phyloP scores from a whole-genome alignment of 2,888 invertebrate species.

The Prosopocoilus inquinatus region DNA sequence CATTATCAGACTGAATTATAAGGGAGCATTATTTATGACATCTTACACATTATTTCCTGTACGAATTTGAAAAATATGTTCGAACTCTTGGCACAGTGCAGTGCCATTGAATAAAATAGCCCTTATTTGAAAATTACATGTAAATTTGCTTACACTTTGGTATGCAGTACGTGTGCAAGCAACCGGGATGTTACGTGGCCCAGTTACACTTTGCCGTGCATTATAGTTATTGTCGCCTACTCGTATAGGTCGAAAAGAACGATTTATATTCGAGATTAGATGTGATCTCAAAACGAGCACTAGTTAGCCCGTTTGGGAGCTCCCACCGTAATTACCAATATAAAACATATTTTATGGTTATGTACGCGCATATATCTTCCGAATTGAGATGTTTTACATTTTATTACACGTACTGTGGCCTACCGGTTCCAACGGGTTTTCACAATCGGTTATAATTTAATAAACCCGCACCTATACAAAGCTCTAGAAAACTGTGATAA shows the following conservation, averaged over 20 bases:
- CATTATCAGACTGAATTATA: too few species aligned
- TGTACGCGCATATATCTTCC: neutral
- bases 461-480: too few species aligned
- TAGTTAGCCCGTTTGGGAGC: constrained; percentile 5
- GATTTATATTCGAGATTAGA: constrained; percentile 16
- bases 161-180: constrained; percentile 11
- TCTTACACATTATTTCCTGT: too few species aligned
- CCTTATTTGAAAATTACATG: neutral
- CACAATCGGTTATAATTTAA: too few species aligned
- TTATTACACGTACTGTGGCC: neutral
- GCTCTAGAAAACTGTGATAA: too few species aligned
- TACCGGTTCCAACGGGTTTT: too few species aligned
- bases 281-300: constrained; percentile 10
- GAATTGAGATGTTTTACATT: constrained; percentile 2
- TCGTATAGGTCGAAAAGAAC: constrained; percentile 11
- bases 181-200: constrained; percentile 3
- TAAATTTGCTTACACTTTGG: constrained; percentile 14
- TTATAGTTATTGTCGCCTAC: constrained; percentile 9
- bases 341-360: neutral
- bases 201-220: constrained; percentile 4
- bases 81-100: too few species aligned
- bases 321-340: constrained; percentile 1
- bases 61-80: too few species aligned
- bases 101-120: too few species aligned
- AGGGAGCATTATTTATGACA: too few species aligned